Conservation (phyloP, 2,888 invertebrate genomes). For the Patella ulyssiponensis region DNA sequence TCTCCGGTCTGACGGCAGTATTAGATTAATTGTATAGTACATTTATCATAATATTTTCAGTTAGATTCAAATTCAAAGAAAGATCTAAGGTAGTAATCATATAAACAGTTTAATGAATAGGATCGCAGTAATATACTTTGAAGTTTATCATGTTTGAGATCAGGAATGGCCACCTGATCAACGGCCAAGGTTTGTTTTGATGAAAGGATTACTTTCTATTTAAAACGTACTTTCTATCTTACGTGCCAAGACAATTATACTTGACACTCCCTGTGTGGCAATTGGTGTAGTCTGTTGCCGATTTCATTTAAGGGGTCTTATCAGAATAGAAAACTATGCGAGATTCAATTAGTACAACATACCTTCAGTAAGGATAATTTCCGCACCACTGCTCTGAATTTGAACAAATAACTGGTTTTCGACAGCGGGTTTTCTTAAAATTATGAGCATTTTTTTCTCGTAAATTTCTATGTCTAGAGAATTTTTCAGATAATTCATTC, state of each 20-base stretch:
- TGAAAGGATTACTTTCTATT: conserved; percentile 14
- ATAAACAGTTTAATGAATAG: not conserved
- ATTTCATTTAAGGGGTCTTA: too few species aligned
- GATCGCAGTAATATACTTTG: too few species aligned
- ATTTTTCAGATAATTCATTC: conserved; percentile 28
- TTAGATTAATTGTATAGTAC: too few species aligned
- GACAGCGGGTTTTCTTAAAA: not conserved
- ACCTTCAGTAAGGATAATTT: not conserved
- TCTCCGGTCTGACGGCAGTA: too few species aligned
- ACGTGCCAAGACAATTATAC: not conserved
- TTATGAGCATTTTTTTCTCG: not conserved
- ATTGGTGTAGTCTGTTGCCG: too few species aligned
- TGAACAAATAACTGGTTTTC: conserved; percentile 4
- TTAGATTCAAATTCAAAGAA: too few species aligned
- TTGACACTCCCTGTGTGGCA: too few species aligned
- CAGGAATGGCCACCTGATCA: too few species aligned
- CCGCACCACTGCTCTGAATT: not conserved
- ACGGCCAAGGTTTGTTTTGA: not conserved
- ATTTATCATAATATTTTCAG: too few species aligned
- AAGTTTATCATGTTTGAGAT: too few species aligned
- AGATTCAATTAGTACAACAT: not conserved
- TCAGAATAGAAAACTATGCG: too few species aligned
- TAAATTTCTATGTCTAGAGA: conserved; percentile 22
- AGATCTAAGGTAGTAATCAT: not conserved
- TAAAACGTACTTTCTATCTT: conserved; percentile 10